phyloP scores from a whole-genome alignment of 92 coral and sea anemone genomes.

The Bergia sp. region DNA sequence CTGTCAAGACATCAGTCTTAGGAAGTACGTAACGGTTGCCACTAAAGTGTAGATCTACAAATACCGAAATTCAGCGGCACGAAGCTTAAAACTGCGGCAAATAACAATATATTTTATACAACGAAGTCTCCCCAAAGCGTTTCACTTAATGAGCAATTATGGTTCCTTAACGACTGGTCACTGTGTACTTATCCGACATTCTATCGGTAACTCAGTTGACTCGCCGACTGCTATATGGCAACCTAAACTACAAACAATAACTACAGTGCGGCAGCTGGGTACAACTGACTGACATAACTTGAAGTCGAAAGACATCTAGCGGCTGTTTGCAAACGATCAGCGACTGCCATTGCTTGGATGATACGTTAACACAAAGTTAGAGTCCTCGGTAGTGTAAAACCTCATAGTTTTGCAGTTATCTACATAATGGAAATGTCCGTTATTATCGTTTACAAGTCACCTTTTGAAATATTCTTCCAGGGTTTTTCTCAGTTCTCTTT shows the following conservation, averaged over 20 bases:
- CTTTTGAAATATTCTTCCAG: too few species aligned
- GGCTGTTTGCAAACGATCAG: not conserved
- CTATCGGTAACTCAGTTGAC: not conserved
- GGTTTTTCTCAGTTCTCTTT: not conserved
- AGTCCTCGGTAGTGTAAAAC: not conserved
- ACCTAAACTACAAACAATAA: not conserved
- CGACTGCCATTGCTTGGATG: not conserved
- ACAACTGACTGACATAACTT: not conserved
- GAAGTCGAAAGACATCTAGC: not conserved
- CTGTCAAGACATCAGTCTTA: not conserved
- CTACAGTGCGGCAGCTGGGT: conserved; percentile 19
- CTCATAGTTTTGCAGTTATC: not conserved
- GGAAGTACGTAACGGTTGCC: conserved; percentile 4
- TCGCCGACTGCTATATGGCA: conserved; percentile 20
- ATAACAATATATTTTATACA: not conserved
- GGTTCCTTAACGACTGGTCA: conserved; percentile 16
- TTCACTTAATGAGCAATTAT: conserved; percentile 40
- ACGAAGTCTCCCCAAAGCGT: not conserved
- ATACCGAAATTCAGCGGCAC: not conserved
- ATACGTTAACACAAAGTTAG: not conserved
- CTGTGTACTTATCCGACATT: conserved; percentile 14
- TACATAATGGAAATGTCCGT: not conserved
- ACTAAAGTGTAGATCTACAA: not conserved
- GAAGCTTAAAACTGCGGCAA: not conserved
- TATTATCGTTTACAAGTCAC: too few species aligned